Percentiles rank a stretch among this genome's conserved stretches.
Evolutionary conservation across 2,113 vertebrate genomes (phyloP).

Genomic region (Acrocephalus kingi): DNA sequence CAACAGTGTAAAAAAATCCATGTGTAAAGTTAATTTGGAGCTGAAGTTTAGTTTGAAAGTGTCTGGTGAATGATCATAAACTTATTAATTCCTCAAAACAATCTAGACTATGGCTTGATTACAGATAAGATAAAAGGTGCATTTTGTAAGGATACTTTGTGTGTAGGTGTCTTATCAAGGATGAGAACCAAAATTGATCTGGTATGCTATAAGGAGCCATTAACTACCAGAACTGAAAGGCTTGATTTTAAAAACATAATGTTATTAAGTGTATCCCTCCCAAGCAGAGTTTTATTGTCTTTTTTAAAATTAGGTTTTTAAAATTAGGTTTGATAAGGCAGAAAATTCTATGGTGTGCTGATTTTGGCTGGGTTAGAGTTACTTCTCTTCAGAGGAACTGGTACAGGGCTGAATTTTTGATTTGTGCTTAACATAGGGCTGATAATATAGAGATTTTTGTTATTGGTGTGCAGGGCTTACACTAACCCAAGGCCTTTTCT

Average conservation of each 20-base stretch:
- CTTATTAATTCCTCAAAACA: slow-evolving; percentile 19
- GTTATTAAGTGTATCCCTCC: neutral
- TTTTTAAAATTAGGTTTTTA: neutral
- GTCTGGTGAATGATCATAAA: slow-evolving; percentile 12
- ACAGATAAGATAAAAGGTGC: neutral
- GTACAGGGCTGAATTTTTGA: neutral
- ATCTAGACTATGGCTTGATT: neutral
- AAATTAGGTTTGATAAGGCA: neutral
- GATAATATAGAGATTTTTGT: neutral
- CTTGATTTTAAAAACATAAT: neutral
- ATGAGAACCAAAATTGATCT: neutral
- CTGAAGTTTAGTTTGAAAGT: slow-evolving; percentile 19
- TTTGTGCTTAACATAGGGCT: neutral
- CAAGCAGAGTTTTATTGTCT: neutral
- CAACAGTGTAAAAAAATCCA: neutral
- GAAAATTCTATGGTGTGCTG: neutral
- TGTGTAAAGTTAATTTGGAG: slow-evolving; percentile 28
- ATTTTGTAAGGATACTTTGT: neutral
- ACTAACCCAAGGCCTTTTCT: neutral
- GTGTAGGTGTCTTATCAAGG: neutral
- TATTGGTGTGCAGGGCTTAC: neutral
- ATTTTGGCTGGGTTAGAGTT: neutral
- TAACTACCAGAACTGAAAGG: neutral
- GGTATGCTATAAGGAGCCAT: neutral
- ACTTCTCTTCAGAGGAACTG: neutral